phyloP scores from a whole-genome alignment of 2,797 vertebrate species.

The Okamejei kenojei region DNA sequence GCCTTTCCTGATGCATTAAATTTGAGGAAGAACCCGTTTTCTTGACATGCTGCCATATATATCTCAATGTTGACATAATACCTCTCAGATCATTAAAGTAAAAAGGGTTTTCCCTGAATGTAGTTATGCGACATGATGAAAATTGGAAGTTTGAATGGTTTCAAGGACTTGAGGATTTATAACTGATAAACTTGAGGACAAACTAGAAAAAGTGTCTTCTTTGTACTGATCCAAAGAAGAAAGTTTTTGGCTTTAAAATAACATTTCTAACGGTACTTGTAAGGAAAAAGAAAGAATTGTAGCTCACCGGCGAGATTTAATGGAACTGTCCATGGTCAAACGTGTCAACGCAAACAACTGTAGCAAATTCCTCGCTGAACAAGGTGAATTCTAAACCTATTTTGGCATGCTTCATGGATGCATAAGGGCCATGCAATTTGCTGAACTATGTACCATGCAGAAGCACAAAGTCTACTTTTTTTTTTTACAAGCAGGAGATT shows the following conservation, averaged over 20 bases:
- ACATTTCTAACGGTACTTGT: not conserved
- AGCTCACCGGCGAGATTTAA: not conserved
- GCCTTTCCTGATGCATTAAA: not conserved
- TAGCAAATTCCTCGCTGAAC: not conserved
- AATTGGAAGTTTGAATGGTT: not conserved
- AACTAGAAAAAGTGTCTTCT: not conserved
- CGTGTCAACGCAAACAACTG: not conserved
- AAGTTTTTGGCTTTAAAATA: not conserved
- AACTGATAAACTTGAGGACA: not conserved
- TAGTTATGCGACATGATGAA: not conserved
- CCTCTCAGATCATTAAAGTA: not conserved
- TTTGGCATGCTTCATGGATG: slow-evolving; percentile 13
- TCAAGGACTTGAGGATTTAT: not conserved
- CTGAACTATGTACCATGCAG: not conserved
- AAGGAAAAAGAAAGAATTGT: not conserved
- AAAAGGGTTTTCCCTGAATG: not conserved
- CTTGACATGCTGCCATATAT: not conserved
- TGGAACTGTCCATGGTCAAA: not conserved
- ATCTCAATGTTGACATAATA: slow-evolving; percentile 7
- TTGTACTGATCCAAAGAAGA: not conserved
- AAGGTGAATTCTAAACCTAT: not conserved
- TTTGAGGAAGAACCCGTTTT: not conserved
- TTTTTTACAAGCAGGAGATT: slow-evolving; percentile 10
- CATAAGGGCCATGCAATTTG: slow-evolving; percentile 10
- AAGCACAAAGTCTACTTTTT: not conserved